A percentile compares a stretch with the other conserved stretches of the same genome.
These are phyloP conservation scores for Pygoscelis adeliae DNA, from an alignment of 2,113 vertebrate genomes.

Conservation along the genomic window DNA sequence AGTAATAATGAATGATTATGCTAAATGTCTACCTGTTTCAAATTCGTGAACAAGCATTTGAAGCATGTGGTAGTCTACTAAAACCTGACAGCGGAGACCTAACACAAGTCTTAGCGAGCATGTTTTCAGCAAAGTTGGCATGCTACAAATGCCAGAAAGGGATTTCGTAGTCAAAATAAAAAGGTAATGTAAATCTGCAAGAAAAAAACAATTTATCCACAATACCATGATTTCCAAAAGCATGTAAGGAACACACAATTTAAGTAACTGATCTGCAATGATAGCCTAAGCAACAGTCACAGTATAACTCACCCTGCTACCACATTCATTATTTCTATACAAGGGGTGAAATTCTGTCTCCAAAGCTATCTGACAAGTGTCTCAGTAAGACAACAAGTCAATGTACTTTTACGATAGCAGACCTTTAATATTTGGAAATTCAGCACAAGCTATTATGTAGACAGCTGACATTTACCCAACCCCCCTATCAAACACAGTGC, in stretches of 20 bases:
- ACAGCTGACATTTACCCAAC: neutral
- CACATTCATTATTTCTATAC: fast-evolving
- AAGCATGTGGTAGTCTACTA: neutral
- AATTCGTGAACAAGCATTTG: neutral
- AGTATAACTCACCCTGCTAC: neutral
- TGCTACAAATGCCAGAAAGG: neutral
- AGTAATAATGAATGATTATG: neutral
- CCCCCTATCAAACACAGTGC: neutral
- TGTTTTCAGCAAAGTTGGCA: neutral
- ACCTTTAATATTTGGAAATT: neutral
- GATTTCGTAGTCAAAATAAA: neutral
- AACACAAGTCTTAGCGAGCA: neutral
- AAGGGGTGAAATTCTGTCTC: neutral
- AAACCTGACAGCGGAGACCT: neutral
- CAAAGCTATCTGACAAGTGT: neutral
- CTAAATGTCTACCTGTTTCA: neutral
- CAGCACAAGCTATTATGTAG: neutral
- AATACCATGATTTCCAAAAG: neutral
- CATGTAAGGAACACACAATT: neutral
- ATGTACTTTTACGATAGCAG: neutral
- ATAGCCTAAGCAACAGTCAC: neutral
- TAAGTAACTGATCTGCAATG: neutral
- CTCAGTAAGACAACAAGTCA: neutral
- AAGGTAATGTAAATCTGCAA: neutral
- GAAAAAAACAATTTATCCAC: neutral